Base-by-base conservation (phyloP, 2,113 vertebrate genomes). In the Thryonomys swinderianus region DNA sequence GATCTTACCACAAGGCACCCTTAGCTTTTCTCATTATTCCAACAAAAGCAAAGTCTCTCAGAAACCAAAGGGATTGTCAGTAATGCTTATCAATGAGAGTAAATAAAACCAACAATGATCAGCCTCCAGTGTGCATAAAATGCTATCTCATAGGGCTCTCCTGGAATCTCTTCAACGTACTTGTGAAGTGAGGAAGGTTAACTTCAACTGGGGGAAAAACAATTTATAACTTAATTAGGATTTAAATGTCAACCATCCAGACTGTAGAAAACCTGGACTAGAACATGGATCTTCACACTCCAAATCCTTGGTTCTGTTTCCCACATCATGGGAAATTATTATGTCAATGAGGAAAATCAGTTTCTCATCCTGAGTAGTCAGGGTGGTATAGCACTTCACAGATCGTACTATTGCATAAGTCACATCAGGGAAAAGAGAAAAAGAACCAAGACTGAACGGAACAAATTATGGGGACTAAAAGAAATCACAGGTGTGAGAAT, bases 41-140 rank as follows among this genome's bases (percentile, higher is more conserved):
- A 82, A 67, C 27, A 27, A 90, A 95, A 90, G 64, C 7, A 66
- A 53, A 88, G 85, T 87, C 85, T 88, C 55, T 94, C 59, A 61
- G 64, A 97, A 95, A 84, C 61, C 21, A 74, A 27, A 67, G 5
- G 30, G 51, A 55, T 53, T 85, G 21, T 85, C 67, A 59, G 37
- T 64, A 85, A 89, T 45, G 37, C n/a, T 93, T 61, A 85, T 0
- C 0, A 93, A 76, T 8, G 10, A 21, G 59, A 89, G 71, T 37
- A 95, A 95, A 93, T 87, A 90, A 95, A 95, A 90, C 48, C 59
- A 30, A 79, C 13, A 40, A 59, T 27, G 34, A 87, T 76, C 59
- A 93, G 37, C 91, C 37, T 87, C 81, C 8, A 34, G 34, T 55
- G n/a, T 79, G 90, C 85, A 85, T 51, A 48, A 94, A 85, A 40